Evolutionary conservation across 2,888 invertebrate species (phyloP).

Genomic region (Galerucella calmariensis): DNA sequence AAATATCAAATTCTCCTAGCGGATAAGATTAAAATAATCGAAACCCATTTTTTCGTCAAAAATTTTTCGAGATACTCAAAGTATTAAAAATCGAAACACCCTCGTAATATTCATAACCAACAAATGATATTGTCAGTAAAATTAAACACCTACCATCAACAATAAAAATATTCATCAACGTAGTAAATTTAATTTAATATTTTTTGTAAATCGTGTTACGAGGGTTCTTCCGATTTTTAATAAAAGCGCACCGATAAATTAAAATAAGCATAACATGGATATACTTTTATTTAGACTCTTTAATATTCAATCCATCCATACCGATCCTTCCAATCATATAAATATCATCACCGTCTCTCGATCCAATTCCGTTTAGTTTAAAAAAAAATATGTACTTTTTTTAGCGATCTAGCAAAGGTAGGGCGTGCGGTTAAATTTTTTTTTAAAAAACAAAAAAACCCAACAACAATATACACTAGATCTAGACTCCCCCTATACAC

Average conservation of each 20-base stretch:
- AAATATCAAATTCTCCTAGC: too few species aligned
- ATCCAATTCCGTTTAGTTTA: constrained; percentile 39
- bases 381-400: constrained; percentile 38
- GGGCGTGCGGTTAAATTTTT: constrained; percentile 49
- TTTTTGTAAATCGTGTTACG: neutral
- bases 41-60: too few species aligned
- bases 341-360: constrained; percentile 30
- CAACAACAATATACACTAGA: constrained; percentile 64
- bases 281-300: neutral
- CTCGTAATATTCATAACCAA: too few species aligned
- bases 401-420: constrained; percentile 58
- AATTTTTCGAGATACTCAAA: too few species aligned
- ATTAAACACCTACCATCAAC: too few species aligned
- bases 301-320: neutral
- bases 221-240: neutral
- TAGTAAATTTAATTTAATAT: too few species aligned
- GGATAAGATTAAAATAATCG: too few species aligned
- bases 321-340: constrained; percentile 13
- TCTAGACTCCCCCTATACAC: constrained; percentile 62
- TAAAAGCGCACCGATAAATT: neutral
- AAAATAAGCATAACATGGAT: neutral
- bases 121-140: too few species aligned
- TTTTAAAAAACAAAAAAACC: constrained; percentile 52
- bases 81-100: too few species aligned
- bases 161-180: too few species aligned